A percentile compares a stretch with the other conserved stretches of the same genome.
phyloP scores from a whole-genome alignment of 2,888 invertebrate species.

The Cosmopolites sordidus region DNA sequence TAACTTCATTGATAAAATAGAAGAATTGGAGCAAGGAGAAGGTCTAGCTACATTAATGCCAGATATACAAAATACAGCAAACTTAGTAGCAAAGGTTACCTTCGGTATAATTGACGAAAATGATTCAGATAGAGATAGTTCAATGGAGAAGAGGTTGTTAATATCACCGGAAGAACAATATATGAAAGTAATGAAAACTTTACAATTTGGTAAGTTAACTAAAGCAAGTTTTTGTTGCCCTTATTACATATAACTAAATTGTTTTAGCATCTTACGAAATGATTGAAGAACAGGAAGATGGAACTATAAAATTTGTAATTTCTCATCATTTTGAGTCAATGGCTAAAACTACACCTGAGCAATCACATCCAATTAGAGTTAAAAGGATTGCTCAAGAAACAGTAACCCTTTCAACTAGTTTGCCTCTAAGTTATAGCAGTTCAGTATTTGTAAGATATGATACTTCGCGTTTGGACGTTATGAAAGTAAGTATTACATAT shows the following conservation, averaged over 20 bases:
- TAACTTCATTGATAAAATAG: conserved; percentile 36
- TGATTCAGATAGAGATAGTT: conserved; percentile 39
- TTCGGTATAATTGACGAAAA: conserved; percentile 44
- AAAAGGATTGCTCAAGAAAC: conserved; percentile 93
- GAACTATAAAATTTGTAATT: conserved; percentile 75
- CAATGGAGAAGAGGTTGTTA: conserved; percentile 52
- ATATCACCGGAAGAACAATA: conserved; percentile 71
- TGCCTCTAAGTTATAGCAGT: conserved; percentile 89
- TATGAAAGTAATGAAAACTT: conserved; percentile 78
- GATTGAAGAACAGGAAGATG: conserved; percentile 74
- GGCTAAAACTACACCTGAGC: conserved; percentile 80
- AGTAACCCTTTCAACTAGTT: conserved; percentile 85
- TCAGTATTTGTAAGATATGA: conserved; percentile 95
- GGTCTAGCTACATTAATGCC: conserved; percentile 84
- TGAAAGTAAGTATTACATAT: conserved; percentile 79
- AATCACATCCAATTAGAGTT: conserved; percentile 80
- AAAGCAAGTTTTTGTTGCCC: too few species aligned
- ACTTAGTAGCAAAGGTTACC: conserved; percentile 52
- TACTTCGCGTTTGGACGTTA: conserved; percentile 88
- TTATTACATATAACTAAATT: conserved; percentile 6
- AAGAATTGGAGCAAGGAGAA: conserved; percentile 81
- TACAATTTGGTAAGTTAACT: conserved; percentile 73
- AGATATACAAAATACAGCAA: conserved; percentile 76
- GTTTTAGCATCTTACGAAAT: conserved; percentile 82
- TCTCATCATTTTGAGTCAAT: conserved; percentile 88